Conservation (phyloP, 2,888 invertebrate genomes). For the Rhaphigaster nebulosa region DNA sequence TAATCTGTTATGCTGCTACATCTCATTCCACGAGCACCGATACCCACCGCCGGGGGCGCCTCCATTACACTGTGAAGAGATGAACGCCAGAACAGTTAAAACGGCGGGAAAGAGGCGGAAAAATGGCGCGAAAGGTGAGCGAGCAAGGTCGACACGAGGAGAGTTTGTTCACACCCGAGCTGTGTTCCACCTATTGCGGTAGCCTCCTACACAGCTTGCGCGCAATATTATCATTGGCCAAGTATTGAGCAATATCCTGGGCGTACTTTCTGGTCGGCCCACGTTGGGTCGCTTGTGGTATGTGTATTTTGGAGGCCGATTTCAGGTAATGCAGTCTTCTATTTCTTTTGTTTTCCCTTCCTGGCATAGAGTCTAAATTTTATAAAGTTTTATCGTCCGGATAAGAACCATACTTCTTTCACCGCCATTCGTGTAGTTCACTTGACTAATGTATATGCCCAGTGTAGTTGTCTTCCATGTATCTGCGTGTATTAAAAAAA, state of each 20-base stretch:
- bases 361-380: too few relatives aligned
- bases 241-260: not conserved
- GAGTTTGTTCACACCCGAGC: slow-evolving; percentile 32
- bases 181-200: not conserved
- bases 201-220: not conserved
- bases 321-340: not conserved
- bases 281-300: not conserved
- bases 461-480: too few relatives aligned
- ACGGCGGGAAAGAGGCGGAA: slow-evolving; percentile 9
- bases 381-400: too few relatives aligned
- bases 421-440: too few relatives aligned
- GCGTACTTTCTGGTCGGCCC: not conserved
- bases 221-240: not conserved
- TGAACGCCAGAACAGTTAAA: slow-evolving; percentile 15
- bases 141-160: slow-evolving; percentile 12
- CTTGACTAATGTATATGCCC: too few relatives aligned
- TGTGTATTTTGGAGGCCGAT: not conserved
- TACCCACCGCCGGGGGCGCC: not conserved
- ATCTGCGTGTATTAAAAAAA: too few relatives aligned
- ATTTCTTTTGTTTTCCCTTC: not conserved
- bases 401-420: too few relatives aligned
- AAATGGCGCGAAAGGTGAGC: slow-evolving; percentile 36
- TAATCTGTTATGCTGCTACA: not conserved
- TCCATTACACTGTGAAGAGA: not conserved
- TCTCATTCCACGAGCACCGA: not conserved